Base-by-base conservation (phyloP, 1,140 invertebrate species). In the Heliothis virescens region DNA sequence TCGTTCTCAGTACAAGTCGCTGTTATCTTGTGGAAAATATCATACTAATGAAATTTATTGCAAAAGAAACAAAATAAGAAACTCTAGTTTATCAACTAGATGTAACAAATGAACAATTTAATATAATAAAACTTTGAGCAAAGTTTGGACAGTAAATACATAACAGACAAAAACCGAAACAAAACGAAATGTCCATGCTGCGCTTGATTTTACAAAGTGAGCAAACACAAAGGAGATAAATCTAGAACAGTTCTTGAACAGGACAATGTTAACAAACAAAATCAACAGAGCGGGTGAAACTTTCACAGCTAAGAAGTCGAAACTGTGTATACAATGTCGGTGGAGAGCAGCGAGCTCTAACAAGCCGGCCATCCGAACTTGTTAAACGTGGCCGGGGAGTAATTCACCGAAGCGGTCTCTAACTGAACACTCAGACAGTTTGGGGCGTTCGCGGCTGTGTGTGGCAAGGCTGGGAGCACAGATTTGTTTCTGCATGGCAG, bases 281-380 rank as follows among this genome's bases (percentile, higher is more conserved):
- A 90, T 90, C 83, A 91, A 90, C 87, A 82, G 77, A 89, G 85
- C 84, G 84, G 81, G 78, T 83, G 79, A 89, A 94, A 92, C 87
- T 92, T 92, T 90, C 79, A 76, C 86, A 87, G 89, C 87, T 88
- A 88, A 90, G 90, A 89, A 94, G 87, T 90, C 84, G 82, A 87
- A 90, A 91, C 90, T 90, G 82, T 90, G 86, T 89, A 85, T 85
- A 91, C 90, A 90, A 87, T 90, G 91, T 90, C 75, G 83, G 79
- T 81, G 69, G 69, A 83, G 85, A 87, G 84, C 86, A 86, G 85
- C 85, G 80, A 87, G 88, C 87, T 87, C 85, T 92, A 94, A 94
- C 92, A 92, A 92, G 90, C 89, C 83, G 83, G 80, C 88, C 89
- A 92, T 90, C 85, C 82, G 80, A 93, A 92, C 84, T 93, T 91